These are phyloP conservation scores for Ferdinandea cuprea DNA, from an alignment of 2,888 invertebrate species.

Conservation along the genomic window DNA sequence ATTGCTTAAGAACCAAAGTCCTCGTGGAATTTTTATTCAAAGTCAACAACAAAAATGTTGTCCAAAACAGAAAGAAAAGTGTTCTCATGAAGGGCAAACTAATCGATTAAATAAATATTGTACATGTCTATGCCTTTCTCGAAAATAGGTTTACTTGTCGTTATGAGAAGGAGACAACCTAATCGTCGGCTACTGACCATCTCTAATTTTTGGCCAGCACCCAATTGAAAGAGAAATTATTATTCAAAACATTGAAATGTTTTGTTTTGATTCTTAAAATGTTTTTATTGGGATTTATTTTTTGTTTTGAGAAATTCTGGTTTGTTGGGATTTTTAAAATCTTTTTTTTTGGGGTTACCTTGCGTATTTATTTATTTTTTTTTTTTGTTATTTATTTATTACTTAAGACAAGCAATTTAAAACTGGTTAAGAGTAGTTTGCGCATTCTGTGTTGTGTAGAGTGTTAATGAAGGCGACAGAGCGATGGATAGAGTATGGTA, in stretches of 20 bases:
- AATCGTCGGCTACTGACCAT: constrained; percentile 10
- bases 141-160: background rate
- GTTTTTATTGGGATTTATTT: background rate
- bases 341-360: background rate
- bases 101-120: background rate
- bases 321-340: constrained; percentile 8
- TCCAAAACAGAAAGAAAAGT: background rate
- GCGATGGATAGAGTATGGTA: background rate
- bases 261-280: constrained; percentile 27
- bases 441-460: background rate
- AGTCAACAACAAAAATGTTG: background rate
- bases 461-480: background rate
- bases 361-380: background rate
- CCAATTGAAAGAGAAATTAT: constrained; percentile 54
- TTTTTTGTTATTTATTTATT: background rate
- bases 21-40: constrained; percentile 19
- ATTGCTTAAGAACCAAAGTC: background rate
- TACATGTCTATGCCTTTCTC: background rate
- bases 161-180: constrained; percentile 24
- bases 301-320: constrained; percentile 2
- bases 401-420: constrained; percentile 13
- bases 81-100: background rate
- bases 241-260: constrained; percentile 19
- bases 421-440: constrained; percentile 22
- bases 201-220: constrained; percentile 12